Evolutionary conservation across 2,797 vertebrate species (phyloP), one percentile per base, ranked within the genome.

Genomic region (Mastacembelus armatus): DNA sequence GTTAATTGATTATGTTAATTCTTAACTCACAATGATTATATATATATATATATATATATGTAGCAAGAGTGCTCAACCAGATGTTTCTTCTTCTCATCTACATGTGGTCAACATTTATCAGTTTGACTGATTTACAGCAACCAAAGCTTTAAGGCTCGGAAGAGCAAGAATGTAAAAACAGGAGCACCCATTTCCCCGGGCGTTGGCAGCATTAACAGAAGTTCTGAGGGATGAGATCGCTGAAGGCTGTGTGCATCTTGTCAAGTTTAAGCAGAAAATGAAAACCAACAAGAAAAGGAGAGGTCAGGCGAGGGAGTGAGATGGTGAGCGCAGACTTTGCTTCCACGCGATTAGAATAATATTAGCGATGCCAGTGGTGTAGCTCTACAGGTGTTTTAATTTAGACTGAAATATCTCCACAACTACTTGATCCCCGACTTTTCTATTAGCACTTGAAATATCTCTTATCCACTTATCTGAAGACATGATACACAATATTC

Each of bases 151-250:
- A 12, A 43, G 50, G 80, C 65, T 5, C 8, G 19, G 50, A 59
- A 59, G 74, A 68, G 30, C 21, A 42, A 40, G 59, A 66, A 58
- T 48, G 36, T 43, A 52, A 71, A 85, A 89, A 88, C 47, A 64
- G 74, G 91, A 89, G 65, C 86, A 87, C 89, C 90, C 86, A 92
- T 89, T 89, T 90, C 90, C 84, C 48, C 32, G 6, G 85, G 88
- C 77, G n/a, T 52, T 85, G 89, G 77, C 80, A 40, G 59, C 36
- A 16, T 14, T 68, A 62, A 80, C 64, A 33, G 27, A 33, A 44
- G 33, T 69, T 89, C 88, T 12, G 36, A 60, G 79, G 78, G 69
- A 30, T 43, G 51, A 39, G 30, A 56, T 64, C 14, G 32, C 26
- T 72, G 26, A 49, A 66, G 77, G 76, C 73, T 24, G 38, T 42